Percentiles rank a stretch among this genome's conserved stretches.
These are phyloP conservation scores for Helicoverpa zea DNA, from an alignment of 1,140 invertebrate genomes.

Conservation along the genomic window DNA sequence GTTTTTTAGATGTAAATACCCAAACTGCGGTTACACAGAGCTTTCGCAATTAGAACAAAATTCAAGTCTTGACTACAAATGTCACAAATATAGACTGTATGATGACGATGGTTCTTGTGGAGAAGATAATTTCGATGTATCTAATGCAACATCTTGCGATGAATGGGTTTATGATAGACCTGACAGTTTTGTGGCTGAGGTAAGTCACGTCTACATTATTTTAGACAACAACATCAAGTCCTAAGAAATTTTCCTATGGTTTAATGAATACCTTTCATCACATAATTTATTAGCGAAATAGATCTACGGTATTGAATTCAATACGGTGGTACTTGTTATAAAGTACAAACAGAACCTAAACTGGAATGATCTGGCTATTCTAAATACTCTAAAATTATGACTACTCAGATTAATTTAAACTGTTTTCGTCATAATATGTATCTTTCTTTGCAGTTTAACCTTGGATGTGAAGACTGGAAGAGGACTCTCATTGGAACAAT, in stretches of 20 bases:
- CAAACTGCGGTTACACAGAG: constrained; percentile 19
- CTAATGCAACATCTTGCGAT: neutral
- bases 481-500: constrained; percentile 88
- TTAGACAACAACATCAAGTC: too few relatives aligned
- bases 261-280: too few relatives aligned
- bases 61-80: constrained; percentile 29
- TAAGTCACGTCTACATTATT: constrained; percentile 26
- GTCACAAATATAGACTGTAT: constrained; percentile 7
- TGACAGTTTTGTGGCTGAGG: constrained; percentile 55
- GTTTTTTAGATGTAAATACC: constrained; percentile 26
- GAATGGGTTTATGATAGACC: constrained; percentile 53
- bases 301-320: too few relatives aligned
- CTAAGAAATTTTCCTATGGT: too few relatives aligned
- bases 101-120: constrained; percentile 1
- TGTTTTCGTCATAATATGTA: too few relatives aligned
- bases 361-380: too few relatives aligned
- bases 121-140: constrained; percentile 9
- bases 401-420: too few relatives aligned
- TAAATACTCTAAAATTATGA: too few relatives aligned
- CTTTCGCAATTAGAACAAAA: constrained; percentile 1
- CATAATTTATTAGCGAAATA: too few relatives aligned
- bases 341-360: too few relatives aligned
- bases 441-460: constrained; percentile 52
- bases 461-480: constrained; percentile 86
- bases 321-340: too few relatives aligned